Base-by-base conservation (phyloP, 1,140 invertebrate genomes). In the Callitettix versicolor region DNA sequence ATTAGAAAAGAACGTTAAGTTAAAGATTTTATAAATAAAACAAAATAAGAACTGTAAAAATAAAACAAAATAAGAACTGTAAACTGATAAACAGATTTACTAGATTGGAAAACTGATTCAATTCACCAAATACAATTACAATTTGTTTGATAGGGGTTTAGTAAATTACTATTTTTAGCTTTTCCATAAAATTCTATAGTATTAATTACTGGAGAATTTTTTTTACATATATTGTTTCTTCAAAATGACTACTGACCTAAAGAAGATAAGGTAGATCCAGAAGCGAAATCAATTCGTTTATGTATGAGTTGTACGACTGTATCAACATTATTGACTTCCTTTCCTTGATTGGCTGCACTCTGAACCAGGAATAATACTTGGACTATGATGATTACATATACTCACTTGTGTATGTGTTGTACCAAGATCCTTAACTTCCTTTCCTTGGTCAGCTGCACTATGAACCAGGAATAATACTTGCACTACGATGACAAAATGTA, bases 361-460 rank as follows among this genome's bases (percentile, higher is more conserved):
- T 38, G 36, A 33, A 42, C 56, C 54, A 21, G n/a, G n/a, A n/a
- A 18, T 53, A 21, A 34, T 15, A 18, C 20, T 20, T 40, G 6
- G 7, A 7, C 17, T 43, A 15, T 22, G 14, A 21, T n/a, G n/a
- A n/a, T n/a, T n/a, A 41, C 22, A 40, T 21, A 46, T 38, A 56
- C 55, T 6, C 7, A 46, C 46, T 53, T 62, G 58, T 14, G 56
- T 55, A 47, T 59, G 57, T 46, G 58, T 52, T 40, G 58, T 53
- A 56, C 55, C 58, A 59, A 5, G 58, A 60, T n/a, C 60, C 56
- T 17, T 63, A 59, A 42, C 59, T 63, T 4, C 59, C 59, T 36
- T 57, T 42, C 26, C 55, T 43, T 7, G 55, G 55, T 36, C 56
- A 48, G 26, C 58, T 52, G 12, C 51, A 26, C 20, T 51, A 49